Percentiles rank a stretch among this genome's conserved stretches.
phyloP scores from a whole-genome alignment of 2,113 vertebrate species.

The Lucifuga dentata region DNA sequence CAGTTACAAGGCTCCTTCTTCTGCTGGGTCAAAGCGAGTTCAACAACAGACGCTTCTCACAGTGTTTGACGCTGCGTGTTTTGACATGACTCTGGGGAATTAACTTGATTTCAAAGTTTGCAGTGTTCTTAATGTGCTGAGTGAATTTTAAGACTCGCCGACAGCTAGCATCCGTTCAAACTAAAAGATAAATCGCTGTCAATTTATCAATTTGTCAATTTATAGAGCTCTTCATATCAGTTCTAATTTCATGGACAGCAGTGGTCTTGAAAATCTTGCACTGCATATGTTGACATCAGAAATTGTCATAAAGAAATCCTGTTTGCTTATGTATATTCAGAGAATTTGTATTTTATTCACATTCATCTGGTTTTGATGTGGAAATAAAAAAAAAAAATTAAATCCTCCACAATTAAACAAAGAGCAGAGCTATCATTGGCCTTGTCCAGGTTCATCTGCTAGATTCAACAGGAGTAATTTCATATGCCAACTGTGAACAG shows the following conservation, averaged over 20 bases:
- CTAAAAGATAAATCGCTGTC: slow-evolving; percentile 14
- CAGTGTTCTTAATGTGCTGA: slow-evolving; percentile 43
- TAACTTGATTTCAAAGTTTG: slow-evolving; percentile 56
- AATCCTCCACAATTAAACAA: slow-evolving; percentile 45
- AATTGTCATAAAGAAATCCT: slow-evolving; percentile 23
- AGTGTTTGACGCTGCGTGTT: slow-evolving; percentile 58
- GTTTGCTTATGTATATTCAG: slow-evolving; percentile 29
- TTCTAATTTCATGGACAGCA: slow-evolving; percentile 29
- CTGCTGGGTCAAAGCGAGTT: slow-evolving; percentile 77
- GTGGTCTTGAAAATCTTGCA: neutral
- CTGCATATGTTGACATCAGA: slow-evolving; percentile 11
- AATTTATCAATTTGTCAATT: no score
- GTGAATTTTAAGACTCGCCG: slow-evolving; percentile 29
- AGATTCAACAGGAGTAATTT: slow-evolving; percentile 56
- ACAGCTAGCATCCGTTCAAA: slow-evolving; percentile 1
- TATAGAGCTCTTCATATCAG: no score
- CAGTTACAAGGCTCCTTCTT: slow-evolving; percentile 67
- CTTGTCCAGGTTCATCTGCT: slow-evolving; percentile 54
- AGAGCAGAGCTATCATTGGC: slow-evolving; percentile 20
- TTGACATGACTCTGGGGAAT: slow-evolving; percentile 65
- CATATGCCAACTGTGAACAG: slow-evolving; percentile 63
- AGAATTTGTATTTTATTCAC: slow-evolving; percentile 10
- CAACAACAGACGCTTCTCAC: slow-evolving; percentile 72
- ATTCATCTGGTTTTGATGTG: slow-evolving; percentile 35
- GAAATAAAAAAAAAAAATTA: slow-evolving; percentile 7